These are phyloP conservation scores for Apostichopus leukothele DNA, from an alignment of 53 echinoderm and acorn worm species.

Conservation along the genomic window DNA sequence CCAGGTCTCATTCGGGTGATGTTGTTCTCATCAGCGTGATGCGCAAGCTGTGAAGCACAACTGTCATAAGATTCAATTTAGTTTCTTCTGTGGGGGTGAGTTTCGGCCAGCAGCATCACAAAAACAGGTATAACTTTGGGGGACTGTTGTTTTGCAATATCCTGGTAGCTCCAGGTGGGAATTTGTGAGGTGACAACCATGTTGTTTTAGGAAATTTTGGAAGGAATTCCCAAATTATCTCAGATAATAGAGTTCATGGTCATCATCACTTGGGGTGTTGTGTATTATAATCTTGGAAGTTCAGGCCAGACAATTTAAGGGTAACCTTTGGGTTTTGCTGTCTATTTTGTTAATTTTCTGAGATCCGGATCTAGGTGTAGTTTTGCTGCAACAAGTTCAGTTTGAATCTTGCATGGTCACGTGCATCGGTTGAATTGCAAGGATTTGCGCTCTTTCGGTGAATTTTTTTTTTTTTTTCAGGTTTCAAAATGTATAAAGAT, in stretches of 20 bases:
- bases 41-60: conserved; percentile 35
- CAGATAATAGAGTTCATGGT: conserved; percentile 25
- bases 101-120: conserved; percentile 1
- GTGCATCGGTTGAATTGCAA: too few species aligned
- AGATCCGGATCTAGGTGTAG: too few species aligned
- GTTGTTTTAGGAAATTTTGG: conserved; percentile 42
- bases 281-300: too few species aligned
- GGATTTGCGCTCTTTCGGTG: too few species aligned
- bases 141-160: conserved; percentile 37
- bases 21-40: conserved; percentile 34
- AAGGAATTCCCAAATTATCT: conserved; percentile 13
- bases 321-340: too few species aligned
- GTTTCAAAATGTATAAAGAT: too few species aligned
- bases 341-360: too few species aligned
- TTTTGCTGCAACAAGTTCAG: too few species aligned
- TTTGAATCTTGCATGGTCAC: too few species aligned
- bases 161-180: conserved; percentile 36
- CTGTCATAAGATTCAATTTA: conserved; percentile 46
- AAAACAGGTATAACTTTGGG: conserved; percentile 22
- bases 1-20: background rate
- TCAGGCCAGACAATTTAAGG: too few species aligned
- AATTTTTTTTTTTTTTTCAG: too few species aligned
- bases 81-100: conserved; percentile 24
- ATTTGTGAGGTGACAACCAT: conserved; percentile 38
- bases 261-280: background rate